These are phyloP conservation scores for Cairina moschata DNA, from an alignment of 2,113 vertebrate genomes.

Conservation along the genomic window DNA sequence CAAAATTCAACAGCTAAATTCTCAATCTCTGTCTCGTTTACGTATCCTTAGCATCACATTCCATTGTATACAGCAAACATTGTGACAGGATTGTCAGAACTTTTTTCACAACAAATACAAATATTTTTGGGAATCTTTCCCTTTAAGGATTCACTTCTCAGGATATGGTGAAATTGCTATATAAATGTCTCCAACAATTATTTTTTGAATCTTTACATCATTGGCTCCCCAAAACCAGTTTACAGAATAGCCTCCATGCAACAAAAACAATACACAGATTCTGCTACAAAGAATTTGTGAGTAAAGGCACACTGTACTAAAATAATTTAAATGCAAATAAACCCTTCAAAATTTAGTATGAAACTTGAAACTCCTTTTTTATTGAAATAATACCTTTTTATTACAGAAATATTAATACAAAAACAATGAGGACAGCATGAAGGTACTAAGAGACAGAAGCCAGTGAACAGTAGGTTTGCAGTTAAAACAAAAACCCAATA, in stretches of 20 bases:
- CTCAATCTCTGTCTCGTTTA: not conserved
- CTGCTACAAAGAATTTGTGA: constrained; percentile 16
- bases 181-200: not conserved
- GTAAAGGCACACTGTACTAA: constrained; percentile 22
- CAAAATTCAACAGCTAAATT: not conserved
- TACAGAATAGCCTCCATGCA: constrained; percentile 29
- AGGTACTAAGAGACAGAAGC: constrained; percentile 52
- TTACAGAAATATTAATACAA: constrained; percentile 74
- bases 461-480: constrained; percentile 50
- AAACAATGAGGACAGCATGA: constrained; percentile 57
- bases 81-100: not conserved
- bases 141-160: not conserved
- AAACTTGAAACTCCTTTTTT: constrained; percentile 64
- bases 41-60: not conserved
- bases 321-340: constrained; percentile 59
- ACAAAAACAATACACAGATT: constrained; percentile 28
- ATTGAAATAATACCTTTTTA: constrained; percentile 75
- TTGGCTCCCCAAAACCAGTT: not conserved
- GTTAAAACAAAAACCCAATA: constrained; percentile 49
- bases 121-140: not conserved
- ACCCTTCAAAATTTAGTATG: constrained; percentile 41
- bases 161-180: not conserved
- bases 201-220: constrained; percentile 25
- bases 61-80: not conserved
- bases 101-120: constrained; percentile 10